phyloP scores from a whole-genome alignment of 2,888 invertebrate species.

The Leptinotarsa rubiginosa region DNA sequence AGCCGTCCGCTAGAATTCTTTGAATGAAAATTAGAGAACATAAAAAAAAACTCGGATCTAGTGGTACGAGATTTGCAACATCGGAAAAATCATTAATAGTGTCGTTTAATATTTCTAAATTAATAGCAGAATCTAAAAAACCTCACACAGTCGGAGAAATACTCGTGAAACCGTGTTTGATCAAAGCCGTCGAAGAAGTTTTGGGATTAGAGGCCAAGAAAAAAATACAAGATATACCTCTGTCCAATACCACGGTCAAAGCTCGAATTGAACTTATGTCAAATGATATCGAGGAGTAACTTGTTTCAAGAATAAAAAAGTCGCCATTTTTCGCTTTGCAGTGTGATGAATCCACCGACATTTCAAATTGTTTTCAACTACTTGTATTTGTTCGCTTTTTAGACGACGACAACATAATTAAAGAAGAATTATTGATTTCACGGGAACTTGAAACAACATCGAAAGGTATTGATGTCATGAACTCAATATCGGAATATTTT shows the following conservation, averaged over 20 bases:
- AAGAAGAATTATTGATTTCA: no score
- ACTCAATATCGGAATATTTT: no score
- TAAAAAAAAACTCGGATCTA: no score
- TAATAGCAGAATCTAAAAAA: conserved; percentile 45
- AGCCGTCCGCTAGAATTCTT: no score
- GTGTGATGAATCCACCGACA: conserved; percentile 46
- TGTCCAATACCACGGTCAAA: conserved; percentile 37
- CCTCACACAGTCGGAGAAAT: conserved; percentile 40
- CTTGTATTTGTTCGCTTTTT: no score
- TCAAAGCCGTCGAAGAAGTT: conserved; percentile 37
- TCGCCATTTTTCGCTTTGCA: conserved; percentile 43
- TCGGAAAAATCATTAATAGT: conserved; percentile 20
- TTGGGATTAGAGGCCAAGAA: conserved; percentile 31
- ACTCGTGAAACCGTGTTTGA: conserved; percentile 37
- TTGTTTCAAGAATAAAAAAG: conserved; percentile 31
- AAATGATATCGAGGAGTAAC: conserved; percentile 31
- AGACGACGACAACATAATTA: no score
- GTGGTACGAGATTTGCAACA: no score
- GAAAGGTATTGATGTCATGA: no score
- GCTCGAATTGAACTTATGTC: conserved; percentile 34
- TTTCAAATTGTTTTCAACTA: conserved; percentile 16
- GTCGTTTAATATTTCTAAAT: conserved; percentile 44
- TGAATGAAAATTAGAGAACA: no score
- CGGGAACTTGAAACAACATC: no score
- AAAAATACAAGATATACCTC: conserved; percentile 34